A percentile compares a stretch with the other conserved stretches of the same genome.
Conservation (phyloP, 2,888 invertebrate species). For the Vandiemenella viatica region DNA sequence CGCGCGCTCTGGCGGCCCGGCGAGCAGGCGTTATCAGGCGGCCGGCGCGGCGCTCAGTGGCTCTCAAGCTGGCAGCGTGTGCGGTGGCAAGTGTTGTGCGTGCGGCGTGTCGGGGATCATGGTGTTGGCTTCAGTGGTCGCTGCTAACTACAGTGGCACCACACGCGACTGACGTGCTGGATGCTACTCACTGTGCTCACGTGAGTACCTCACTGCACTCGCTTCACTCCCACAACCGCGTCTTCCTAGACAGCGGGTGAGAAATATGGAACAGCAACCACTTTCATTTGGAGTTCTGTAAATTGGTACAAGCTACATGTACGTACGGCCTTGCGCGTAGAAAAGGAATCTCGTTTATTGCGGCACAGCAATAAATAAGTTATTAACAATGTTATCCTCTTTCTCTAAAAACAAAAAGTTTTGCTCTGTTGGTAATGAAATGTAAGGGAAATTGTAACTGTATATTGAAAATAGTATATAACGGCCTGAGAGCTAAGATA, state of each 20-base stretch:
- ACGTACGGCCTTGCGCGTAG: no score
- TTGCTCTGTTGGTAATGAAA: no score
- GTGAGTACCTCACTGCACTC: constrained; percentile 9
- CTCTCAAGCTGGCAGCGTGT: background rate
- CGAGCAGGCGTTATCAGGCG: background rate
- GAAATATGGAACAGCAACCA: background rate
- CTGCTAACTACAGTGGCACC: constrained; percentile 11
- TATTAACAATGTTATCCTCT: no score
- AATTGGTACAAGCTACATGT: no score
- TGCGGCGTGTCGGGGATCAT: constrained; percentile 9
- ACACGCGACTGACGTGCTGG: constrained; percentile 14
- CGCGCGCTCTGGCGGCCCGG: background rate
- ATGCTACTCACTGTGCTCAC: constrained; percentile 16
- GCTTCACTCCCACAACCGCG: background rate
- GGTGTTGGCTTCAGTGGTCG: constrained; percentile 12
- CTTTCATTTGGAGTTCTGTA: background rate
- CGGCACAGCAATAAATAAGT: no score
- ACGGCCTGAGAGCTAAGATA: no score
- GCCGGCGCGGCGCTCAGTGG: background rate
- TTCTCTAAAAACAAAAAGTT: no score
- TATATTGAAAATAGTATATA: no score
- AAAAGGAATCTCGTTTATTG: background rate
- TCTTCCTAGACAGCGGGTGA: background rate
- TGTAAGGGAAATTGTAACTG: no score
- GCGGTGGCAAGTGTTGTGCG: background rate